phyloP scores from a whole-genome alignment of 37 sponge, comb jelly and placozoan genomes.

The Dysidea cf. avara region DNA sequence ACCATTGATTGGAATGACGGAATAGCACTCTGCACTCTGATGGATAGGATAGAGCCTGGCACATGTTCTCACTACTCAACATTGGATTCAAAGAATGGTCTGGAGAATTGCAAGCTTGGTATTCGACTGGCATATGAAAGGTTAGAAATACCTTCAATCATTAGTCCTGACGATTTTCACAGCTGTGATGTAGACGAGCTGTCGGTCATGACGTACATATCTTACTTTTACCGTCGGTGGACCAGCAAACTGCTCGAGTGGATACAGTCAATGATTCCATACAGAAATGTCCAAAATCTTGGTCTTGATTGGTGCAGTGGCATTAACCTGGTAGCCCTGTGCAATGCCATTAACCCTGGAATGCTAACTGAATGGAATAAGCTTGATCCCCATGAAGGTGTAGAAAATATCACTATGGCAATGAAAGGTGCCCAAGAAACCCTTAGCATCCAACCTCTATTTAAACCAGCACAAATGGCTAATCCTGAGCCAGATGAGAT shows the following conservation, averaged over 20 bases:
- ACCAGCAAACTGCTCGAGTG: constrained; percentile 67
- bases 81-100: constrained; percentile 47
- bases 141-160: constrained; percentile 63
- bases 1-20: constrained; percentile 93
- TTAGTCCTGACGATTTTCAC: constrained; percentile 69
- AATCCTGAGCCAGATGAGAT: constrained; percentile 86
- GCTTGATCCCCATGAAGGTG: constrained; percentile 57
- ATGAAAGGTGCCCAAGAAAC: constrained; percentile 67
- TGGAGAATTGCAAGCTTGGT: constrained; percentile 76
- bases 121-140: constrained; percentile 77
- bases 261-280: constrained; percentile 71
- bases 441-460: constrained; percentile 58
- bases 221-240: constrained; percentile 75
- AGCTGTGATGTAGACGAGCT: constrained; percentile 77
- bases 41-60: constrained; percentile 79
- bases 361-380: constrained; percentile 55
- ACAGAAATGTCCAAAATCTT: constrained; percentile 70
- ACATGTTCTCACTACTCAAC: constrained; percentile 71
- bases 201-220: constrained; percentile 91
- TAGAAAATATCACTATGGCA: constrained; percentile 62
- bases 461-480: constrained; percentile 64
- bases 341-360: constrained; percentile 62
- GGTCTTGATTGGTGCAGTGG: constrained; percentile 86
- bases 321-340: constrained; percentile 71
- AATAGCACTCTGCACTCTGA: constrained; percentile 74